Evolutionary conservation across 1,140 invertebrate species (phyloP).

Genomic region (Bombus terrestris): DNA sequence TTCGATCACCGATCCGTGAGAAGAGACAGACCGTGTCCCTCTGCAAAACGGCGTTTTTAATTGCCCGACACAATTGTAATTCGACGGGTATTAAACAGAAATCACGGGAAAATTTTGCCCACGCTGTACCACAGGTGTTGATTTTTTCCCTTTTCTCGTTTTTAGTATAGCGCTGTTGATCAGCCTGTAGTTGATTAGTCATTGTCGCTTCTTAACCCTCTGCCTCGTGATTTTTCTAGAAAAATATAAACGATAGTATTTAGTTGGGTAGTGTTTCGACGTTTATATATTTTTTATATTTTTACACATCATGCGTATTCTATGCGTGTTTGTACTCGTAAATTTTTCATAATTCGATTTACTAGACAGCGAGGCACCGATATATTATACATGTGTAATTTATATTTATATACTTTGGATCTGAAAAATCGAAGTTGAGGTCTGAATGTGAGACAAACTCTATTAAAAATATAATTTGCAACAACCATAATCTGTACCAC

Average conservation of each 20-base stretch:
- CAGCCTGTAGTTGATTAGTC: neutral
- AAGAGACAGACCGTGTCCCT: neutral
- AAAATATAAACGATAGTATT: no score
- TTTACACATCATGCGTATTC: no score
- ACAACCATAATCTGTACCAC: neutral
- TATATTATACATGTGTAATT: neutral
- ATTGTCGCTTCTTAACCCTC: neutral
- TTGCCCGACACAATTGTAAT: conserved; percentile 1
- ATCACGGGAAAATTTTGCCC: neutral
- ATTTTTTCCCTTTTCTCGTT: neutral
- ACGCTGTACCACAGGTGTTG: neutral
- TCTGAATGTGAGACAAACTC: neutral
- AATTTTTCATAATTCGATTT: no score
- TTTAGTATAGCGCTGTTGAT: no score
- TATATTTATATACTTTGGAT: neutral
- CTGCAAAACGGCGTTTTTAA: conserved; percentile 8
- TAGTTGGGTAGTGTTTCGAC: no score
- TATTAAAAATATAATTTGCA: neutral
- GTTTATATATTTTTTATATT: no score
- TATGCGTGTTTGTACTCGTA: no score
- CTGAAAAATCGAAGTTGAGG: neutral
- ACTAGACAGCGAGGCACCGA: no score
- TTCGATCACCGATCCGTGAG: conserved; percentile 18
- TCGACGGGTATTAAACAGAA: neutral
- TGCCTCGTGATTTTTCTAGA: no score